Evolutionary conservation across 2,888 invertebrate genomes (phyloP).

Genomic region (Anaspis maculata): DNA sequence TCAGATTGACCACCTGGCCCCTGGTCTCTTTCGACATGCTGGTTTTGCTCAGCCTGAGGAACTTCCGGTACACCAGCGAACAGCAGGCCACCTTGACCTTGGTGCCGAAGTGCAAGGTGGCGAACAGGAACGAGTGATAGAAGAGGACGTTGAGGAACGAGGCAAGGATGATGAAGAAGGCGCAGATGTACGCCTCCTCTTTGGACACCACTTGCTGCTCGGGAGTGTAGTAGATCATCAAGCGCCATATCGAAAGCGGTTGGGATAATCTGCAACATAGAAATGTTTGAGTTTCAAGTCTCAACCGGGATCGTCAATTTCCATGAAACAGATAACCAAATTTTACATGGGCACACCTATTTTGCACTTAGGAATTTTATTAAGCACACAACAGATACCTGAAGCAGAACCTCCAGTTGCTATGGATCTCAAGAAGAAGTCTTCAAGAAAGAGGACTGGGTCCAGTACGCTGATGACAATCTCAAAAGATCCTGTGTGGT

Average conservation of each 20-base stretch:
- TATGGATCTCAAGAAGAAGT: too few species aligned
- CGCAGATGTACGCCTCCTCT: conserved; percentile 25
- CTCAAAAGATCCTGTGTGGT: too few species aligned
- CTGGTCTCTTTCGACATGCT: conserved; percentile 78
- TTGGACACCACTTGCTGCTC: conserved; percentile 19
- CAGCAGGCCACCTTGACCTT: conserved; percentile 74
- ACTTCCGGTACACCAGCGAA: conserved; percentile 73
- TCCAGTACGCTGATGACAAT: too few species aligned
- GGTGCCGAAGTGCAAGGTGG: conserved; percentile 72
- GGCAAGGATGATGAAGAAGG: conserved; percentile 21
- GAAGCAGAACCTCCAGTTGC: too few species aligned
- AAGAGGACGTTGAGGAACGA: conserved; percentile 57
- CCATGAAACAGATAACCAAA: too few species aligned
- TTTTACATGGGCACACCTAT: too few species aligned
- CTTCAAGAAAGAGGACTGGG: too few species aligned
- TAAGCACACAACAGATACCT: too few species aligned
- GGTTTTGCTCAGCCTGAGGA: conserved; percentile 59
- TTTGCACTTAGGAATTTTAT: too few species aligned
- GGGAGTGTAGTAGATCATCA: conserved; percentile 26
- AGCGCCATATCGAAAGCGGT: conserved; percentile 26
- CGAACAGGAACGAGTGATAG: conserved; percentile 75
- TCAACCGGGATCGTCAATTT: too few species aligned
- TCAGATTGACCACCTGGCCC: conserved; percentile 45
- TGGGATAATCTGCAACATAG: conserved; percentile 23
- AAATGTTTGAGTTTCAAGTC: neutral